Conservation (phyloP, 2,888 invertebrate genomes). For the Caenorhabditis auriculariae region DNA sequence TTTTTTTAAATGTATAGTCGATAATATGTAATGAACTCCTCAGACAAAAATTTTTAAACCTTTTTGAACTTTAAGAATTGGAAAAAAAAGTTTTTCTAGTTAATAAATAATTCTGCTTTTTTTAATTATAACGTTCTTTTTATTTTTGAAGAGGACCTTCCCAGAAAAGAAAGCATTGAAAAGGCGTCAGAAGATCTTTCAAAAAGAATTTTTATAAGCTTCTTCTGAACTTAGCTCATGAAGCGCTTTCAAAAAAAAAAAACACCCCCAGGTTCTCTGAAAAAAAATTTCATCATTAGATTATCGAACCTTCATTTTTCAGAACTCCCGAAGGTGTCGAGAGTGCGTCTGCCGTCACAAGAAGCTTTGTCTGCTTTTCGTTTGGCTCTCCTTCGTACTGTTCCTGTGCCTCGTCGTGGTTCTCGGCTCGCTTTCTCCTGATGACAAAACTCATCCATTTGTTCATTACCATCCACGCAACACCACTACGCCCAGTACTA, state of each 20-base stretch:
- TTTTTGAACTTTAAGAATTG: too few relatives aligned
- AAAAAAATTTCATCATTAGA: background rate
- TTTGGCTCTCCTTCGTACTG: conserved; percentile 42
- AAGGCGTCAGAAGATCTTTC: too few relatives aligned
- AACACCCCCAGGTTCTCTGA: background rate
- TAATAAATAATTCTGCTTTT: too few relatives aligned
- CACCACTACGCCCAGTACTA: background rate
- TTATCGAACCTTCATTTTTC: conserved; percentile 1
- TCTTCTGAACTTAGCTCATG: background rate
- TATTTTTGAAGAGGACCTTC: too few relatives aligned
- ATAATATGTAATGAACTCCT: background rate
- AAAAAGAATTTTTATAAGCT: too few relatives aligned
- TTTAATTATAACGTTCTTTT: too few relatives aligned
- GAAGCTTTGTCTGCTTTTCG: conserved; percentile 34
- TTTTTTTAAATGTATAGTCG: background rate
- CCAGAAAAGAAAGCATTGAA: too few relatives aligned
- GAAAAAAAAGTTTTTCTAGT: too few relatives aligned
- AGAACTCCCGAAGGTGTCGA: conserved; percentile 26
- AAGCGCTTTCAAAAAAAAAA: conserved; percentile 5
- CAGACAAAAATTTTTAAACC: background rate
- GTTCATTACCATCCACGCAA: conserved; percentile 13
- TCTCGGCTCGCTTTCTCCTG: conserved; percentile 33
- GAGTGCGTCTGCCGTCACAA: conserved; percentile 35
- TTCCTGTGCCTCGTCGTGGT: conserved; percentile 42
- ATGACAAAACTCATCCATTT: conserved; percentile 33